phyloP scores from a whole-genome alignment of 2,797 vertebrate species.

The Tenualosa ilisha region DNA sequence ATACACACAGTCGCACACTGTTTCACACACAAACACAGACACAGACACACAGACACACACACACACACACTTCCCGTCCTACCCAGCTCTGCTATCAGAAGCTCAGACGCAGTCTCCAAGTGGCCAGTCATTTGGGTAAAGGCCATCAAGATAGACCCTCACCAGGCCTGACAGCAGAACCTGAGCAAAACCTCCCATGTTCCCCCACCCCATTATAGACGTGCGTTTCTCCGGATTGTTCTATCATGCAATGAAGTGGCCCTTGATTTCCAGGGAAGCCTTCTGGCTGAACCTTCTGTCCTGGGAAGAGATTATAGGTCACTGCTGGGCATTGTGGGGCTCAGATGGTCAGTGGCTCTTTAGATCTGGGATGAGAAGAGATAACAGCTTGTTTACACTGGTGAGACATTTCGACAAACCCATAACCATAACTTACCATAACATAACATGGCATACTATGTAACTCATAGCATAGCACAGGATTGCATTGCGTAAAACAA shows the following conservation, averaged over 20 bases:
- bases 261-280: constrained; percentile 61
- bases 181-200: neutral
- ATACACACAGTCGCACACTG: constrained; percentile 2
- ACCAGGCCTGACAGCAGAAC: neutral
- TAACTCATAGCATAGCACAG: too few relatives aligned
- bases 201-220: neutral
- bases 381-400: neutral
- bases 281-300: neutral
- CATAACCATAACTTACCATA: too few relatives aligned
- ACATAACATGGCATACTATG: too few relatives aligned
- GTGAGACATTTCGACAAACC: neutral
- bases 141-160: constrained; percentile 59
- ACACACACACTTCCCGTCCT: constrained; percentile 40
- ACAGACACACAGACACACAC: constrained; percentile 23
- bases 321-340: neutral
- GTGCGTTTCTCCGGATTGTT: constrained; percentile 25
- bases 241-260: constrained; percentile 38
- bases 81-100: too few relatives aligned
- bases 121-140: constrained; percentile 57
- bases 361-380: neutral
- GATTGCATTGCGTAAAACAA: too few relatives aligned
- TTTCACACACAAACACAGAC: constrained; percentile 19
- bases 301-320: neutral
- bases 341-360: neutral
- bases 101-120: constrained; percentile 58